A percentile compares a stretch with the other conserved stretches of the same genome.
Conservation (phyloP, 2,888 invertebrate genomes). For the Prenolepis imparis region DNA sequence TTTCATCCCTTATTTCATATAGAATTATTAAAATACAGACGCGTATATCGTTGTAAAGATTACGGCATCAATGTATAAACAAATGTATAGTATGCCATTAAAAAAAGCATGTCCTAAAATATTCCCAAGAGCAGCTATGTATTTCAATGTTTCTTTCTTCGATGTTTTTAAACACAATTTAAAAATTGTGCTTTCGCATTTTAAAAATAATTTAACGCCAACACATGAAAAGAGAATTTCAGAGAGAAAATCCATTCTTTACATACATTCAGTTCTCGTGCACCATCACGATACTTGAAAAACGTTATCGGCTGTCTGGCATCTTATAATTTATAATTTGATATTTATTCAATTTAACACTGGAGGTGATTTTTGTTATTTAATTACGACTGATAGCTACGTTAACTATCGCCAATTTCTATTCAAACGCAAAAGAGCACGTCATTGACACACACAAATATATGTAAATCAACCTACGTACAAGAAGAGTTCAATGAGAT, state of each 20-base stretch:
- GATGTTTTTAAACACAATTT: neutral
- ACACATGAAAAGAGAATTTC: neutral
- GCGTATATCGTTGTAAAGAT: neutral
- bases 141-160: slow-evolving; percentile 8
- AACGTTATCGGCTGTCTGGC: slow-evolving; percentile 1
- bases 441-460: slow-evolving; percentile 4
- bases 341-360: slow-evolving; percentile 1
- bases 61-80: slow-evolving; percentile 11
- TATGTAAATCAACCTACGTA: slow-evolving; percentile 12
- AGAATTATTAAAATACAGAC: slow-evolving; percentile 12
- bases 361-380: slow-evolving; percentile 20
- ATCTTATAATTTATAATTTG: slow-evolving; percentile 19
- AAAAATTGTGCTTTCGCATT: slow-evolving; percentile 4
- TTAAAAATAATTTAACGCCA: slow-evolving; percentile 3
- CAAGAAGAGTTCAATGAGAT: slow-evolving; percentile 4
- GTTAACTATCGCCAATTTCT: slow-evolving; percentile 5
- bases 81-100: neutral
- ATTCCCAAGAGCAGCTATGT: neutral
- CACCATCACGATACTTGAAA: neutral
- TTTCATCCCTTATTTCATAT: slow-evolving; percentile 16
- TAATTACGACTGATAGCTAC: neutral
- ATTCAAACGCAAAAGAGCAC: slow-evolving; percentile 32
- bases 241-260: neutral
- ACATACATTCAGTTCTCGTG: neutral
- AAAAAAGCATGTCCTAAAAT: slow-evolving; percentile 11